Base-by-base conservation (phyloP, 2,113 vertebrate genomes). In the Gymnogyps californianus region DNA sequence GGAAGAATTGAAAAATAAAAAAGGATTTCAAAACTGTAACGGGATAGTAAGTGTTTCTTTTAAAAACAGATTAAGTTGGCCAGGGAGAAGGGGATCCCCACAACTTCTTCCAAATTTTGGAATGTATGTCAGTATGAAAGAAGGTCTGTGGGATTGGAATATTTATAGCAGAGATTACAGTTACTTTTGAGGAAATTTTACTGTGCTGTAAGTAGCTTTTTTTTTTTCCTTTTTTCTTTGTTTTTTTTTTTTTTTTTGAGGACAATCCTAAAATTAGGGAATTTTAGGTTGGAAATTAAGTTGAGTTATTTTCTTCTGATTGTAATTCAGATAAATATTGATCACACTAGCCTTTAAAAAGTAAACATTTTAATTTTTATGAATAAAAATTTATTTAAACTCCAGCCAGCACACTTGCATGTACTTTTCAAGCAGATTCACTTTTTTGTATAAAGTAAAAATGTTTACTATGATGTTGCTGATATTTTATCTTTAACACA, bases 1-100 rank as follows among this genome's bases (percentile, higher is more conserved):
- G 90, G 78, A 87, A 94, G 70, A 81, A 75, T 3, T 70, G 86
- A 95, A 89, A 91, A 97, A 97, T 97, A 96, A 97, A 97, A 88
- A 66, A 0, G 9, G 19, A 70, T 96, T 93, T 87, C 72, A 87
- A 91, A 96, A 90, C 82, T 80, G 57, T 80, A n/a, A 51, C 0
- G 55, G 62, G 81, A 95, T 85, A 97, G 1, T 49, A 94, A 94
- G 95, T 12, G 51, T 96, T 93, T 97, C 77, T 94, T 97, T 97
- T 58, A 62, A 93, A 91, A 83, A 42, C 25, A 79, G 28, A 67
- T 57, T 4, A 65, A 90, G 46, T 75, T 83, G 79, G 66, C 70
- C 92, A 88, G 88, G 82, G 76, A 80, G 78, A 93, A 92, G 87
- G 81, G 90, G 52, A 91, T 83, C 58, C 96, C 85, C 67, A 58